Conservation (phyloP, 2,113 vertebrate genomes). For the Girardinichthys multiradiatus region DNA sequence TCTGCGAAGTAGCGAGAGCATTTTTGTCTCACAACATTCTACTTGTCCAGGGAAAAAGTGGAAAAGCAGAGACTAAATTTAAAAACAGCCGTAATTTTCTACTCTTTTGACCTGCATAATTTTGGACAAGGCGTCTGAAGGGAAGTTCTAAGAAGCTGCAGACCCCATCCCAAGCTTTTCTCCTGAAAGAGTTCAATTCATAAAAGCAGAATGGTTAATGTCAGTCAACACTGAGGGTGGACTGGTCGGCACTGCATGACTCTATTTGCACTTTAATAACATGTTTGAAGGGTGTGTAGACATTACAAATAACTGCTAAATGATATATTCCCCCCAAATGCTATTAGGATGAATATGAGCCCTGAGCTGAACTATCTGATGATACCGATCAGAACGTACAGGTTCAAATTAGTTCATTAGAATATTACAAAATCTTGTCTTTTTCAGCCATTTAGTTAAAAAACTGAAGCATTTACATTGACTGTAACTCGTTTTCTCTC, state of each 20-base stretch:
- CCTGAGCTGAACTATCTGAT: too few species aligned
- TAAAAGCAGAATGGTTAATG: conserved; percentile 17
- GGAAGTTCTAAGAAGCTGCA: background rate
- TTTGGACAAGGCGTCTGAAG: background rate
- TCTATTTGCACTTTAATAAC: conserved; percentile 22
- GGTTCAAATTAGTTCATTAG: too few species aligned
- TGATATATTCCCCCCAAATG: background rate
- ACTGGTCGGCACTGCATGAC: conserved; percentile 17
- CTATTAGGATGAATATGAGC: background rate
- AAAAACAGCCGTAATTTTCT: background rate
- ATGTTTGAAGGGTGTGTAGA: conserved; percentile 25
- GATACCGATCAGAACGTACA: too few species aligned
- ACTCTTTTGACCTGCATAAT: background rate
- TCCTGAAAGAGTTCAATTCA: conserved; percentile 8
- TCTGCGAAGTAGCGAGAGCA: background rate
- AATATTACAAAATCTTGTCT: too few species aligned
- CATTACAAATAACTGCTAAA: conserved; percentile 11
- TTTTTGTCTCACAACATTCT: background rate
- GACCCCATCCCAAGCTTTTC: conserved; percentile 1
- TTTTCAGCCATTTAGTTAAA: too few species aligned
- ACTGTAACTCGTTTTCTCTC: too few species aligned
- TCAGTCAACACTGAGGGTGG: conserved; percentile 6
- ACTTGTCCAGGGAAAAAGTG: background rate
- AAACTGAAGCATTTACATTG: background rate
- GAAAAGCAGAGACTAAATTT: background rate